Conservation (phyloP, 2,797 vertebrate genomes). For the Poeciliopsis infans region DNA sequence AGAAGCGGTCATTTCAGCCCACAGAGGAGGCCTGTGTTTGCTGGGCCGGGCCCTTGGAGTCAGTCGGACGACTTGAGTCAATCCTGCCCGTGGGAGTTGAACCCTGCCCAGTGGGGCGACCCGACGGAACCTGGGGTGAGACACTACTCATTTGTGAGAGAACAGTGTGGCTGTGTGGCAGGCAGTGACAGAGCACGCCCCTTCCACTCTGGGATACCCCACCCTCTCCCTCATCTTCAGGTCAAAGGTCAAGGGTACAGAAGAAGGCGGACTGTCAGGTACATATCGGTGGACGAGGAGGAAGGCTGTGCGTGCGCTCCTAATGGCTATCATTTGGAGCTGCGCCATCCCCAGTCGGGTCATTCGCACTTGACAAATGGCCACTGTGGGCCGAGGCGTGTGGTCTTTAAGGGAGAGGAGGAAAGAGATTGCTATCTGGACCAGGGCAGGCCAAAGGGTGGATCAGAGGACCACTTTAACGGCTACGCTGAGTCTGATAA, state of each 20-base stretch:
- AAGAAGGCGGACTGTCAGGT: conserved; percentile 60
- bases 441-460: conserved; percentile 44
- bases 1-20: conserved; percentile 64
- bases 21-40: conserved; percentile 78
- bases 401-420: conserved; percentile 52
- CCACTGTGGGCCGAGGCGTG: conserved; percentile 58
- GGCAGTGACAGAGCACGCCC: conserved; percentile 51
- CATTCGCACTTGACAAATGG: conserved; percentile 58
- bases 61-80: conserved; percentile 59
- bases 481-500: conserved; percentile 45
- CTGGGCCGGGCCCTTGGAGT: conserved; percentile 55
- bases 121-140: conserved; percentile 57
- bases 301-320: conserved; percentile 39
- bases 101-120: conserved; percentile 68
- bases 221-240: conserved; percentile 74
- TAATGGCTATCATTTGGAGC: conserved; percentile 54
- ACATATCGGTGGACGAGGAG: conserved; percentile 57
- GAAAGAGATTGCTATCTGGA: conserved; percentile 63
- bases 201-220: conserved; percentile 61
- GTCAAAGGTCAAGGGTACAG: conserved; percentile 75
- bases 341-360: conserved; percentile 23
- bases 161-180: conserved; percentile 74
- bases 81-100: conserved; percentile 64
- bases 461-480: conserved; percentile 67
- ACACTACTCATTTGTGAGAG: conserved; percentile 70